Evolutionary conservation across 2,797 vertebrate species (phyloP).

Genomic region (Ciconia nigra): DNA sequence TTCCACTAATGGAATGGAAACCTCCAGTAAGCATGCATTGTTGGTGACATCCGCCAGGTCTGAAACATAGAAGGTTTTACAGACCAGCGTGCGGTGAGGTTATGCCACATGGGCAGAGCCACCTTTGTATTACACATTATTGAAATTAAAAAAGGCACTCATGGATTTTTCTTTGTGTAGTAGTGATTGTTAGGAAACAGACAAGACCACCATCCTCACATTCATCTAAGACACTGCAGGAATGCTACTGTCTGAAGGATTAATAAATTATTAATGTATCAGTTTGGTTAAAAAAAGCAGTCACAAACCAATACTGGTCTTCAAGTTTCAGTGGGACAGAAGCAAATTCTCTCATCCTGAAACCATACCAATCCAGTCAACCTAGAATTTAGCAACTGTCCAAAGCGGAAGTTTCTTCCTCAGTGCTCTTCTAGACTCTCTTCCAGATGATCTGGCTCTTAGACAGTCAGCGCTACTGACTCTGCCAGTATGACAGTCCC

Average conservation of each 20-base stretch:
- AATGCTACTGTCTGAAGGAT: background rate
- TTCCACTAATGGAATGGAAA: background rate
- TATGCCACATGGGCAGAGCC: background rate
- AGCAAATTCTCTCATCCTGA: background rate
- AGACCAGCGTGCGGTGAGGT: background rate
- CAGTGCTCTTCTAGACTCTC: background rate
- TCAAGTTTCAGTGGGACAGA: background rate
- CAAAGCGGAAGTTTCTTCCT: background rate
- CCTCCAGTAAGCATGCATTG: background rate
- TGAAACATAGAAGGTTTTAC: background rate
- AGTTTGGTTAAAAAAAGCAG: background rate
- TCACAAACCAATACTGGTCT: background rate
- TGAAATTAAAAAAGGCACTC: background rate
- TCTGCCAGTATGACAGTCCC: background rate
- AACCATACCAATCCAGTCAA: accelerated
- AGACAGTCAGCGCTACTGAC: accelerated
- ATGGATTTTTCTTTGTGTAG: background rate
- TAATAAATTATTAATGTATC: background rate
- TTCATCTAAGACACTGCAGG: background rate
- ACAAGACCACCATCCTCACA: background rate
- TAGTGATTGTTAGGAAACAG: background rate
- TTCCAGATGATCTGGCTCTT: background rate
- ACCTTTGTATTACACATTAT: background rate
- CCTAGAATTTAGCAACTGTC: background rate
- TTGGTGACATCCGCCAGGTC: background rate